A percentile compares a stretch with the other conserved stretches of the same genome.
Conservation (phyloP, 2,797 vertebrate species). For the Diglossa cyanea region DNA sequence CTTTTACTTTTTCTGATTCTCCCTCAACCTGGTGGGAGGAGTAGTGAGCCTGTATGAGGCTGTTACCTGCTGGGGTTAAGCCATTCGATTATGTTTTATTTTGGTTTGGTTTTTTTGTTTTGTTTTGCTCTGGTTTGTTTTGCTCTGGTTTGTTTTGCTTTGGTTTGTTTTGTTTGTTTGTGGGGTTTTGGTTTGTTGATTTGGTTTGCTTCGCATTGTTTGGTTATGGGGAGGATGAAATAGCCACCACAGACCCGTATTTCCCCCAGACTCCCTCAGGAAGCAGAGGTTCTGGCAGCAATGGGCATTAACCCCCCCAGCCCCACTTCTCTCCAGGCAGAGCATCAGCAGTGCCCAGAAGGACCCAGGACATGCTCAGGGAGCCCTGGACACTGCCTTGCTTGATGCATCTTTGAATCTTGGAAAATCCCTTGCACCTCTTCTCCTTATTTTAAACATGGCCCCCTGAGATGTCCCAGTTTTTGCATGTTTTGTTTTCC, state of each 20-base stretch:
- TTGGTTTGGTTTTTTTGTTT: no score
- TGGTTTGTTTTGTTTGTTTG: background rate
- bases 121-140: background rate
- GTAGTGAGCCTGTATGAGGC: background rate
- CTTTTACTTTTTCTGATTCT: background rate
- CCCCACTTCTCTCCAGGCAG: background rate
- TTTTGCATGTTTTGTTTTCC: background rate
- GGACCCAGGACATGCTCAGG: background rate
- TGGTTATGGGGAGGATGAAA: background rate
- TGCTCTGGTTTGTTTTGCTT: background rate
- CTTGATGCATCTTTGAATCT: background rate
- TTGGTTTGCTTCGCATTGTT: background rate
- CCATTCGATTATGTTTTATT: background rate
- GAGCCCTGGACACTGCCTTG: background rate
- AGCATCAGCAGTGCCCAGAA: background rate
- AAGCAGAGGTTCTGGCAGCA: background rate
- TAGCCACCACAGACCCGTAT: background rate
- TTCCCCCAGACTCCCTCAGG: background rate
- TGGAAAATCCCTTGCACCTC: background rate
- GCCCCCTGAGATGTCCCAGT: background rate
- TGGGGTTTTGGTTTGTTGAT: background rate
- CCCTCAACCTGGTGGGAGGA: no score
- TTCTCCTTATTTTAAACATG: background rate
- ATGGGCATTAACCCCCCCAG: accelerated
- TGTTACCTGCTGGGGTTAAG: background rate